phyloP scores from a whole-genome alignment of 2,113 vertebrate genomes.

The Hyperopisus bebe region DNA sequence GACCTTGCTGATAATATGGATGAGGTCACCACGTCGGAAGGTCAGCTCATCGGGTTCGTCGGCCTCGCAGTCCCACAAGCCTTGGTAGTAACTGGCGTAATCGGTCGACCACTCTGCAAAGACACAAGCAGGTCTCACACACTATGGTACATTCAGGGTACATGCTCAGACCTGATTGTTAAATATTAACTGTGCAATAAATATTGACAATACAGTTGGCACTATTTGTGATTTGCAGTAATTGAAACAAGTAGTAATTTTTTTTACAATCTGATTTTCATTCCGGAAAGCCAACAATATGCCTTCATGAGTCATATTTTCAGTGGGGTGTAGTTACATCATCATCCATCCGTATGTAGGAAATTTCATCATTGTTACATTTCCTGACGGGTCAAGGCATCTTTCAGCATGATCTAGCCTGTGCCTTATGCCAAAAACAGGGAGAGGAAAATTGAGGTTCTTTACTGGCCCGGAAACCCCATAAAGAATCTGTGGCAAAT shows the following conservation, averaged over 20 bases:
- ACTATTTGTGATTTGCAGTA: background rate
- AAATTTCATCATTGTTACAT: background rate
- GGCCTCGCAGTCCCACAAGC: constrained; percentile 81
- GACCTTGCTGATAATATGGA: constrained; percentile 91
- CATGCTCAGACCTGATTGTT: background rate
- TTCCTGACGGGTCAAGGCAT: background rate
- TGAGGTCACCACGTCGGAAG: constrained; percentile 84
- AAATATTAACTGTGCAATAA: background rate
- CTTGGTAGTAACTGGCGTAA: constrained; percentile 78
- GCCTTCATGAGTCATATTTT: background rate
- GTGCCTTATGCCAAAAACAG: background rate
- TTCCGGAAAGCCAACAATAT: background rate
- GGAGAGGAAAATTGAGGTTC: background rate
- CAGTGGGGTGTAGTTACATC: background rate
- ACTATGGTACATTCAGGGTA: background rate
- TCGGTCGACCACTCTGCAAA: constrained; percentile 49
- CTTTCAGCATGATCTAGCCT: background rate
- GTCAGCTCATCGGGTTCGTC: constrained; percentile 78
- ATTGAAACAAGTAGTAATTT: background rate
- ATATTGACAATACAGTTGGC: background rate
- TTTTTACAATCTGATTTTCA: background rate
- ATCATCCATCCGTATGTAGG: background rate
- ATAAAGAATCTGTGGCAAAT: no score
- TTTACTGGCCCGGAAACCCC: background rate
- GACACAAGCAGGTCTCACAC: constrained; percentile 27